phyloP scores from a whole-genome alignment of 2,113 vertebrate species.

The Ivindomyrus marchei region DNA sequence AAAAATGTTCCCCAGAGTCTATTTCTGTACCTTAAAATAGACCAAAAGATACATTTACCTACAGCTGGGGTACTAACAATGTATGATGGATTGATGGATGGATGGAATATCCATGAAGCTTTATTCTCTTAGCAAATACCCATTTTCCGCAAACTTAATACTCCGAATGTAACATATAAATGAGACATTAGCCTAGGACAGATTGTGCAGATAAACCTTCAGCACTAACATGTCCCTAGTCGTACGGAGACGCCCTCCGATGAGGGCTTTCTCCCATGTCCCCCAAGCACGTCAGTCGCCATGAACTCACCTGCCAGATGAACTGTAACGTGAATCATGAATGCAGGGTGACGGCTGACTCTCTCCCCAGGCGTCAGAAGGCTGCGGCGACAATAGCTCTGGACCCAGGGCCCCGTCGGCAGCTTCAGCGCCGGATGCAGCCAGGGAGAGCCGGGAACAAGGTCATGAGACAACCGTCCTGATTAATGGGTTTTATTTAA shows the following conservation, averaged over 20 bases:
- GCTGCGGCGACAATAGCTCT: slow-evolving; percentile 59
- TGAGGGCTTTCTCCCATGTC: background rate
- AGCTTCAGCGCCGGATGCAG: slow-evolving; percentile 41
- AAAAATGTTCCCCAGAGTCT: background rate
- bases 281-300: background rate
- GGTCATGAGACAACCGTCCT: background rate
- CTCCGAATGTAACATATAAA: background rate
- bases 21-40: background rate
- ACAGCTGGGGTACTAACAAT: background rate
- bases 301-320: background rate
- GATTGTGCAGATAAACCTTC: background rate
- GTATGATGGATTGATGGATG: background rate
- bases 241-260: background rate
- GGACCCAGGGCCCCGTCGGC: slow-evolving; percentile 54
- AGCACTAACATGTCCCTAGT: background rate
- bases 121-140: background rate
- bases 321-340: background rate
- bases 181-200: background rate
- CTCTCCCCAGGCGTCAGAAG: slow-evolving; percentile 59
- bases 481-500: background rate
- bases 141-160: background rate
- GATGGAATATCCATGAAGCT: background rate
- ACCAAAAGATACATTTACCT: background rate
- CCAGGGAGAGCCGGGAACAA: slow-evolving; percentile 39
- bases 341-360: background rate